Conservation (phyloP, 1,140 invertebrate genomes). For the Brachionus sp. region DNA sequence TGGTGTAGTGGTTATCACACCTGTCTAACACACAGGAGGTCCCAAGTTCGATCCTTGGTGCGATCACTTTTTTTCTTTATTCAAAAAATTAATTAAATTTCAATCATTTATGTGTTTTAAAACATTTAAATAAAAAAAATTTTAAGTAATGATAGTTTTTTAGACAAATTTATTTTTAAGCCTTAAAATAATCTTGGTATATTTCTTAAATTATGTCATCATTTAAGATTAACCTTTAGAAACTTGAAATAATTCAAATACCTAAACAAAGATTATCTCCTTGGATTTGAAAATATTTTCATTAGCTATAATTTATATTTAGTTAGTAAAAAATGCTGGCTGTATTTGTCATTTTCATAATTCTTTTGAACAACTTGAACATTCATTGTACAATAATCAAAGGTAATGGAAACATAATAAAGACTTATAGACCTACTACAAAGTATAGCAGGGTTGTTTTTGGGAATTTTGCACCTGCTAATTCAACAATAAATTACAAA, state of each 20-base stretch:
- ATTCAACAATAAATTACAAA: not conserved
- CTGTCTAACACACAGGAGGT: not conserved
- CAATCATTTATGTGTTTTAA: too few relatives aligned
- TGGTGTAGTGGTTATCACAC: not conserved
- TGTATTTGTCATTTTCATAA: not conserved
- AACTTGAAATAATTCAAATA: not conserved
- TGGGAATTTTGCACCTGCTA: not conserved
- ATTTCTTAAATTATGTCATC: not conserved
- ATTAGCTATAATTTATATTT: not conserved
- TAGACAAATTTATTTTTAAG: not conserved
- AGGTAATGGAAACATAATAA: not conserved
- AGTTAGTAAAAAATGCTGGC: not conserved
- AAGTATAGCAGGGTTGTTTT: not conserved
- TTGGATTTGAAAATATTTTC: not conserved
- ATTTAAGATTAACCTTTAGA: not conserved
- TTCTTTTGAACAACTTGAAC: not conserved
- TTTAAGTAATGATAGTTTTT: too few relatives aligned
- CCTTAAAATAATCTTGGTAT: not conserved
- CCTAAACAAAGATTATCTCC: not conserved
- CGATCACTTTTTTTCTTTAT: not conserved
- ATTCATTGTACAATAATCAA: not conserved
- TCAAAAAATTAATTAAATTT: too few relatives aligned
- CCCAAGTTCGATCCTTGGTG: not conserved
- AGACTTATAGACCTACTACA: conserved; percentile 1
- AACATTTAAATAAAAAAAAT: too few relatives aligned